Conservation (phyloP, 2,888 invertebrate species). For the Ormyrus thymus region DNA sequence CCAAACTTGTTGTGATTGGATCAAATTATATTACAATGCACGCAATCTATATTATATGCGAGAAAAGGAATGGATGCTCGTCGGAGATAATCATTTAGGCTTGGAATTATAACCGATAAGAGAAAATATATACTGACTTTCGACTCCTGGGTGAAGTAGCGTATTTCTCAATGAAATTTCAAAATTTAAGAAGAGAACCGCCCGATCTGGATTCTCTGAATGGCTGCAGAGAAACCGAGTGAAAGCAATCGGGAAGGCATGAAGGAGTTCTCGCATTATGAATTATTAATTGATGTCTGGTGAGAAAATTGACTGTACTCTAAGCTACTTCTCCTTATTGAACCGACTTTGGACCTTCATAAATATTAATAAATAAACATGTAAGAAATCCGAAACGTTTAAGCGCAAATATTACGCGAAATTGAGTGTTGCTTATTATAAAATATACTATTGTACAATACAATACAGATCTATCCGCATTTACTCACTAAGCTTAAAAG, state of each 20-base stretch:
- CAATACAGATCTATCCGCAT: not conserved
- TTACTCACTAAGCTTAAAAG: not conserved
- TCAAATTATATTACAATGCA: constrained; percentile 1
- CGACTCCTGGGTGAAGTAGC: constrained; percentile 41
- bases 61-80: not conserved
- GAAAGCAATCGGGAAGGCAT: constrained; percentile 71
- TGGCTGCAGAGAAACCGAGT: constrained; percentile 80
- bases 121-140: constrained; percentile 21
- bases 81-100: not conserved
- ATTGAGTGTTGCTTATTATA: constrained; percentile 50
- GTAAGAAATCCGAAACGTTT: constrained; percentile 44
- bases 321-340: constrained; percentile 10
- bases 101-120: constrained; percentile 1
- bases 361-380: constrained; percentile 12
- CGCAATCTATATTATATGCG: constrained; percentile 10
- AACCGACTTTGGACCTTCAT: constrained; percentile 8
- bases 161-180: constrained; percentile 41
- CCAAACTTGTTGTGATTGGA: not conserved
- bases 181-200: constrained; percentile 69
- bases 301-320: not conserved
- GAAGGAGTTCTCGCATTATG: constrained; percentile 66
- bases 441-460: not conserved
- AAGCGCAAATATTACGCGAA: constrained; percentile 53
- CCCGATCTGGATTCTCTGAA: constrained; percentile 78
- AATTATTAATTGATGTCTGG: not conserved